A percentile compares a stretch with the other conserved stretches of the same genome.
Conservation (phyloP, 2,113 vertebrate species). For the Amphiprion ocellaris region DNA sequence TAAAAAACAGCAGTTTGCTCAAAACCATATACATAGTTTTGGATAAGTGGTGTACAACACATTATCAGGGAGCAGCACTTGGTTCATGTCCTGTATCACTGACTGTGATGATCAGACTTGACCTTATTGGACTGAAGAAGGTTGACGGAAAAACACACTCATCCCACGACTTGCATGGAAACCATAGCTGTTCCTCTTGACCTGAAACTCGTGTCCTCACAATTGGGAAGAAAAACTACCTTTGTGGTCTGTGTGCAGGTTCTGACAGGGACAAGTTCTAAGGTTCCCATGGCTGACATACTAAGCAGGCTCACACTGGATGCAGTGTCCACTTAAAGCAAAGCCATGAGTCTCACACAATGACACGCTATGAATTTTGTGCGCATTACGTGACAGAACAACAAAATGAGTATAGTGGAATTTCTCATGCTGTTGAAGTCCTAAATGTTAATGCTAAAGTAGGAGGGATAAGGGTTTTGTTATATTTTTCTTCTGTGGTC, state of each 20-base stretch:
- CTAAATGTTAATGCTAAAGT: conserved; percentile 10
- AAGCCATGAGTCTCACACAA: not conserved
- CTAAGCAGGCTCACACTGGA: not conserved
- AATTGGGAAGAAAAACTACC: conserved; percentile 78
- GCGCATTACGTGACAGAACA: not conserved
- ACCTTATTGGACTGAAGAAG: conserved; percentile 2
- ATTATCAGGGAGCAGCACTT: not conserved
- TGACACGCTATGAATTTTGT: not conserved
- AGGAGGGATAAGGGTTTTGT: conserved; percentile 24
- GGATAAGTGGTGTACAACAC: too few species aligned
- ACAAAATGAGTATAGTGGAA: not conserved
- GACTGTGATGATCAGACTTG: too few species aligned
- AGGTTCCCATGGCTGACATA: conserved; percentile 46
- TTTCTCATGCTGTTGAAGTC: not conserved
- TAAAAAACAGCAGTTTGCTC: not conserved
- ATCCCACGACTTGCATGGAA: conserved; percentile 58
- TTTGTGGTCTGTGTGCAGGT: conserved; percentile 50
- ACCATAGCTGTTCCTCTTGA: conserved; percentile 68
- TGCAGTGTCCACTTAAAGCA: not conserved
- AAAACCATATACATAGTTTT: not conserved
- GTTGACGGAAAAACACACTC: conserved; percentile 58
- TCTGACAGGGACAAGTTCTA: conserved; percentile 17
- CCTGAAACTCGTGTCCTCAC: conserved; percentile 63
- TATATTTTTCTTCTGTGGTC: conserved; percentile 64
- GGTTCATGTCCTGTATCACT: not conserved